These are phyloP conservation scores for Alfaro cultratus DNA, from an alignment of 2,797 vertebrate genomes.

Conservation along the genomic window DNA sequence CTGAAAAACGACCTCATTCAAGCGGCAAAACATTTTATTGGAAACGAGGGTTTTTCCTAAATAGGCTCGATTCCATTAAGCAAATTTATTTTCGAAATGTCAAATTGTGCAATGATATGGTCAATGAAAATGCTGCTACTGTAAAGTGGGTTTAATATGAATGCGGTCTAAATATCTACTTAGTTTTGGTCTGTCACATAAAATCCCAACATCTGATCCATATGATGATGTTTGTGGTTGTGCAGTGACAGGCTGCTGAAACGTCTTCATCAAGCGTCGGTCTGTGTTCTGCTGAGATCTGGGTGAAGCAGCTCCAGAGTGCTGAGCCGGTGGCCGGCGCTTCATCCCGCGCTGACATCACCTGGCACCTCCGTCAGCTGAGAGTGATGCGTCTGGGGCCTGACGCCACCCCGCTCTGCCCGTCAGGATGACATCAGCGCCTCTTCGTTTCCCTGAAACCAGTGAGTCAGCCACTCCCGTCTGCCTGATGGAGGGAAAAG, in stretches of 20 bases:
- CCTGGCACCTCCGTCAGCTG: conserved; percentile 51
- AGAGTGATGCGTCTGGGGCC: conserved; percentile 45
- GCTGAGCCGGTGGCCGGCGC: conserved; percentile 24
- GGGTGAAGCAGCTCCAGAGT: conserved; percentile 3
- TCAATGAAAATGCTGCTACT: background rate
- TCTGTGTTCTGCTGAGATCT: conserved; percentile 1
- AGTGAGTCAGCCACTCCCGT: conserved; percentile 59
- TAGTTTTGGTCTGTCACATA: background rate
- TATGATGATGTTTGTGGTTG: background rate
- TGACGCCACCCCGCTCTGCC: conserved; percentile 48
- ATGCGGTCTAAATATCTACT: background rate
- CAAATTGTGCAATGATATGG: too few relatives aligned
- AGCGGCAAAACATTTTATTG: too few relatives aligned
- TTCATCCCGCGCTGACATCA: conserved; percentile 65
- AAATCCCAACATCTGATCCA: background rate
- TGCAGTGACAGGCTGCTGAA: background rate
- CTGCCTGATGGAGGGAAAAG: conserved; percentile 1
- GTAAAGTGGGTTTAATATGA: background rate
- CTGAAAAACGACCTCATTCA: too few relatives aligned
- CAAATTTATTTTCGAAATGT: too few relatives aligned
- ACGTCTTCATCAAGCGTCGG: conserved; percentile 21
- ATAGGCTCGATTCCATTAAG: too few relatives aligned
- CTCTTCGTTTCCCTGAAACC: conserved; percentile 44
- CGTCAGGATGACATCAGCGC: conserved; percentile 57
- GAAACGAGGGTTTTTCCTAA: too few relatives aligned